Conservation (phyloP, 2,797 vertebrate species). For the Scarus forsteni region DNA sequence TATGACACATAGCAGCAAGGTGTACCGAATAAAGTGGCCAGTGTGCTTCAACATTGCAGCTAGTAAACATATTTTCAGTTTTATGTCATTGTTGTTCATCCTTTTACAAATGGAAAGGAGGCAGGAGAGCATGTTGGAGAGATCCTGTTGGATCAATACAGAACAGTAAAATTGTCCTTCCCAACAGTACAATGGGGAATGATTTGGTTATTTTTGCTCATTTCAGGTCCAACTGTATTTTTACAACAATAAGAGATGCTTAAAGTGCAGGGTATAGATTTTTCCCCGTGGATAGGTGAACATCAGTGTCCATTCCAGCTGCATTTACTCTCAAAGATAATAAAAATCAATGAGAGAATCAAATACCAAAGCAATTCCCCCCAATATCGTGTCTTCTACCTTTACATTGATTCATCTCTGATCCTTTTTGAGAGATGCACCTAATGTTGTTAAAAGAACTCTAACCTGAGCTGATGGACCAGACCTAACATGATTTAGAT, state of each 20-base stretch:
- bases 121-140: slow-evolving; percentile 3
- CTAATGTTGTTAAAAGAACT: neutral
- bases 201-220: slow-evolving; percentile 13
- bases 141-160: slow-evolving; percentile 29
- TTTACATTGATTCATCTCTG: neutral
- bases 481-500: neutral
- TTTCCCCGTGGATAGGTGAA: slow-evolving; percentile 16
- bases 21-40: too few species aligned
- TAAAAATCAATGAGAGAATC: neutral
- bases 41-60: too few species aligned
- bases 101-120: slow-evolving; percentile 18
- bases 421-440: neutral
- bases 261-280: slow-evolving; percentile 9
- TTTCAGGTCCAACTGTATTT: slow-evolving; percentile 16
- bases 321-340: neutral
- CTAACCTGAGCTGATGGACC: neutral
- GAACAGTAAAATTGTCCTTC: slow-evolving; percentile 18
- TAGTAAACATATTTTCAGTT: neutral
- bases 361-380: neutral
- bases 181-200: neutral
- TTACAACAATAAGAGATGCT: neutral
- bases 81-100: slow-evolving; percentile 1
- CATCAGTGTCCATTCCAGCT: neutral
- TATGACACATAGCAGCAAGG: too few species aligned
- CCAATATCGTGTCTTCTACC: neutral